phyloP scores from a whole-genome alignment of 2,113 vertebrate genomes.

The Anas platyrhynchos region DNA sequence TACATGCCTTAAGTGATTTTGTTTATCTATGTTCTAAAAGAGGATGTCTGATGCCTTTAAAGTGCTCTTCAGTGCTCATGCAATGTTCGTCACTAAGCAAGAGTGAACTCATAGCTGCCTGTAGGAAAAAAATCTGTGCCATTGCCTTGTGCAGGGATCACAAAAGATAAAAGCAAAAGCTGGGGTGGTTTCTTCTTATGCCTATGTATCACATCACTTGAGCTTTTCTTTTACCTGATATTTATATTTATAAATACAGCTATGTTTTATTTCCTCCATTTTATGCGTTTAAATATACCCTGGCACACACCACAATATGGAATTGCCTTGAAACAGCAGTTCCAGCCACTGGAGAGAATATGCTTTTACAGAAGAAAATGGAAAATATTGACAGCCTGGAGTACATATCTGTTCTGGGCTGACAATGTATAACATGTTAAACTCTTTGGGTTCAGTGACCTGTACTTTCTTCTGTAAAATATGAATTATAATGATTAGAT shows the following conservation, averaged over 20 bases:
- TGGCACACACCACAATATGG: neutral
- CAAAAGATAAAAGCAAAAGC: neutral
- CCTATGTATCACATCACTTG: neutral
- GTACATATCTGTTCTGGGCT: neutral
- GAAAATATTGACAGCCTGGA: neutral
- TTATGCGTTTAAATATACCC: neutral
- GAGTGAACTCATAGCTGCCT: neutral
- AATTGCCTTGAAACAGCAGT: neutral
- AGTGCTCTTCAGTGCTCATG: fast-evolving
- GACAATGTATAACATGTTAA: neutral
- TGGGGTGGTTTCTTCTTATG: neutral
- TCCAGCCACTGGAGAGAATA: neutral
- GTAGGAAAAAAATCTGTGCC: neutral
- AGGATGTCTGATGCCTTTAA: neutral
- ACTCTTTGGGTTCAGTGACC: neutral
- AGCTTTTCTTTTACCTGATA: neutral
- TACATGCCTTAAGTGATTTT: neutral
- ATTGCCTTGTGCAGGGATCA: neutral
- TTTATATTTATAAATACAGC: neutral
- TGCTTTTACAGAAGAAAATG: neutral
- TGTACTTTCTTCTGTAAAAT: neutral
- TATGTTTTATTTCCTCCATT: neutral
- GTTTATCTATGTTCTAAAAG: neutral
- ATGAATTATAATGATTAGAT: neutral
- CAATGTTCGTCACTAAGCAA: neutral